A percentile compares a stretch with the other conserved stretches of the same genome.
These are phyloP conservation scores for Gorsachius goisagi DNA, from an alignment of 2,113 vertebrate species.

Conservation along the genomic window DNA sequence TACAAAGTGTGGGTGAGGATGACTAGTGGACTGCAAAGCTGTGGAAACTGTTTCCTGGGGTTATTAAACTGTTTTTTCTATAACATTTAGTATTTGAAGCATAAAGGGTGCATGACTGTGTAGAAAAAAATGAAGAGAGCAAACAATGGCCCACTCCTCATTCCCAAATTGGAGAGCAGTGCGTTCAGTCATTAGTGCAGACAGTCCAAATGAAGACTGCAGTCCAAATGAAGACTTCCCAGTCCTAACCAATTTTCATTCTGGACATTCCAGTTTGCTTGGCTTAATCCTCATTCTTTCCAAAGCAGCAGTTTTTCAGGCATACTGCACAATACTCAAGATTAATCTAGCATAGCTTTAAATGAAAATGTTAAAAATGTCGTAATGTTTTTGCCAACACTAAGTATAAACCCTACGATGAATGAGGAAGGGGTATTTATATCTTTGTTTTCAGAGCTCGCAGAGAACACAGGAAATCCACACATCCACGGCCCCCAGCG, in stretches of 20 bases:
- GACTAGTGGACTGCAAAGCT: not conserved
- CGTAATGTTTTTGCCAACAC: not conserved
- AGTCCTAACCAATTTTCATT: not conserved
- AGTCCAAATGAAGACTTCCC: no score
- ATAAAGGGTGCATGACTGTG: not conserved
- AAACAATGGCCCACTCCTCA: not conserved
- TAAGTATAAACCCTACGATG: constrained; percentile 8
- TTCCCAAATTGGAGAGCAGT: not conserved
- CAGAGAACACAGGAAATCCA: not conserved
- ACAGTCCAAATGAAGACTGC: not conserved
- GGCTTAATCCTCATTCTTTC: not conserved
- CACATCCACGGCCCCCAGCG: not conserved
- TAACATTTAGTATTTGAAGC: not conserved
- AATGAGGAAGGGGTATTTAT: not conserved
- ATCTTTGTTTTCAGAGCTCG: constrained; percentile 25
- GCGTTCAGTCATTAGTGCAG: not conserved
- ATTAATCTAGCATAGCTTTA: not conserved
- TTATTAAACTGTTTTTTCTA: not conserved
- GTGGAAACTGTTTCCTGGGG: not conserved
- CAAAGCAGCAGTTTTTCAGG: not conserved
- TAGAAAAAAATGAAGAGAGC: not conserved
- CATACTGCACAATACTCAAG: not conserved
- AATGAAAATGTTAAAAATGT: constrained; percentile 35
- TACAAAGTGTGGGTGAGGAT: not conserved
- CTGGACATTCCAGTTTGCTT: not conserved